Evolutionary conservation across 23 tunicate genomes (phyloP), one percentile per base, ranked within the genome.

Genomic region (Botrylloides violaceus): DNA sequence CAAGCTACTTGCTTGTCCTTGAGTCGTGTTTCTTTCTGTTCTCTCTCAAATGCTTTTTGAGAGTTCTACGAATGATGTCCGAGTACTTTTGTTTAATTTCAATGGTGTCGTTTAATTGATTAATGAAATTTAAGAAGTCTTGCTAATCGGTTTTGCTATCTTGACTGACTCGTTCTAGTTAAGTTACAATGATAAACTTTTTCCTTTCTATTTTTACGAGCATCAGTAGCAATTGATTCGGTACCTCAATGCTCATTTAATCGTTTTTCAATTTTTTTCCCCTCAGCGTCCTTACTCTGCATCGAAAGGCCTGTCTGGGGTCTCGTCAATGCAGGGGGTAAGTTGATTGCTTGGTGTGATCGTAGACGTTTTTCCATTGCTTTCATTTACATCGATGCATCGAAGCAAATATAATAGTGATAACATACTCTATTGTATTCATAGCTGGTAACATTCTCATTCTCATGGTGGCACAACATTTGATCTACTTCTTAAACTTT

Each of bases 271-370:
- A 21, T 59, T 59, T 26, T 49, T 71, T 71, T n/a, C 29, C 50
- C n/a, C n/a, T n/a, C 56, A 85, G 84, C 76, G 93, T 53, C 93
- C 93, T 20, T 85, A 79, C 58, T 85, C 93, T 55, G 93, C 93
- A 0, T 70, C 73, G 47, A 75, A 81, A 59, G 72, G 82, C 43
- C 29, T 72, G 5, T 66, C 85, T 32, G 76, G 78, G 50, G 77
- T 64, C 23, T 29, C 78, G 23, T 21, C 64, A 25, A 75, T 37
- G 38, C 76, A 71, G 2, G 71, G 59, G 76, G 88, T 82, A 60
- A 59, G 88, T 76, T 9, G 64, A 23, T 7, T 9, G 15, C 12
- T 43, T 43, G 53, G 53, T 43, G 53, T 43, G 53, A 15, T 43
- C n/a, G n/a, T n/a, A n/a, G n/a, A n/a, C n/a, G n/a, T n/a, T 15